Conservation (phyloP, 2,888 invertebrate genomes). For the Sceliomorpha sp. region DNA sequence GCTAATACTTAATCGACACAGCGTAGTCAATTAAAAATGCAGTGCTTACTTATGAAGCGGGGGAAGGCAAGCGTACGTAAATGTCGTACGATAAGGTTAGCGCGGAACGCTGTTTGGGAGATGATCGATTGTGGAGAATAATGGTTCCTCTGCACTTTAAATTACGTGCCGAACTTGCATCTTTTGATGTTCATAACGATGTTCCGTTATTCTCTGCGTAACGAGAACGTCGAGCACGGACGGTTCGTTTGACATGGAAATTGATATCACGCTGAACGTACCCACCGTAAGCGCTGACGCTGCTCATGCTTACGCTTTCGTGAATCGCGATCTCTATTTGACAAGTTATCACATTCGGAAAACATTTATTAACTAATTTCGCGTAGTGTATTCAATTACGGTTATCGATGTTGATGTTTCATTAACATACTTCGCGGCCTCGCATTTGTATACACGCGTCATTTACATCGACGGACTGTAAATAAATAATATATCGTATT, state of each 20-base stretch:
- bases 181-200: slow-evolving; percentile 58
- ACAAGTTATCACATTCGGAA: slow-evolving; percentile 42
- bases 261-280: slow-evolving; percentile 55
- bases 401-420: too few relatives aligned
- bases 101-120: slow-evolving; percentile 29
- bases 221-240: slow-evolving; percentile 52
- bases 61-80: too few relatives aligned
- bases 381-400: not conserved
- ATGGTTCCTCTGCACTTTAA: slow-evolving; percentile 52
- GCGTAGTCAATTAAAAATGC: too few relatives aligned
- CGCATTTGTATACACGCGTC: too few relatives aligned
- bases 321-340: slow-evolving; percentile 46
- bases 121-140: slow-evolving; percentile 53
- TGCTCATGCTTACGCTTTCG: slow-evolving; percentile 49
- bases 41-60: too few relatives aligned
- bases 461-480: too few relatives aligned
- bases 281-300: slow-evolving; percentile 49
- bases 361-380: not conserved
- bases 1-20: too few relatives aligned
- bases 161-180: slow-evolving; percentile 57
- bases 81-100: slow-evolving; percentile 25
- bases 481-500: too few relatives aligned
- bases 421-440: too few relatives aligned
- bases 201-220: slow-evolving; percentile 52
- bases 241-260: slow-evolving; percentile 59